A percentile compares a stretch with the other conserved stretches of the same genome.
Evolutionary conservation across 2,888 invertebrate species (phyloP).

Genomic region (Epinotia demarniana): DNA sequence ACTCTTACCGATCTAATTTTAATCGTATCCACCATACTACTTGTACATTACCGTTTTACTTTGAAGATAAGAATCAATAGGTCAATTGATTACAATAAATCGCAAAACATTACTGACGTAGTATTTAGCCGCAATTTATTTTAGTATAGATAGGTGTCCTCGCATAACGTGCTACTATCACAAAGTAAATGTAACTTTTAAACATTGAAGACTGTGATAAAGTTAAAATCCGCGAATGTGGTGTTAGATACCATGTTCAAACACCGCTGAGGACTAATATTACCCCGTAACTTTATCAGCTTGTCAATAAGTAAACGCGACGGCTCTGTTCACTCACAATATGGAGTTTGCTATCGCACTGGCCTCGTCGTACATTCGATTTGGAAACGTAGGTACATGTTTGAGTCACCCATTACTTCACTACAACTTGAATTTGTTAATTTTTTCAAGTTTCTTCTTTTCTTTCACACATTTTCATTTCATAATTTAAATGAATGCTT

Average conservation of each 20-base stretch:
- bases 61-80: slow-evolving; percentile 17
- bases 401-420: slow-evolving; percentile 23
- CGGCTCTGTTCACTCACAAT: slow-evolving; percentile 47
- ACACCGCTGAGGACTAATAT: slow-evolving; percentile 57
- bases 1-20: not conserved
- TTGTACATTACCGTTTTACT: not conserved
- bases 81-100: slow-evolving; percentile 20
- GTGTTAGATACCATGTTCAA: slow-evolving; percentile 56
- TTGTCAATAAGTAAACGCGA: slow-evolving; percentile 75
- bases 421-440: not conserved
- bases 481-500: too few relatives aligned
- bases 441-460: too few relatives aligned
- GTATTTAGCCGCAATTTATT: slow-evolving; percentile 1
- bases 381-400: slow-evolving; percentile 9
- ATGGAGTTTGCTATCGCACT: slow-evolving; percentile 32
- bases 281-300: slow-evolving; percentile 60
- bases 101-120: slow-evolving; percentile 6
- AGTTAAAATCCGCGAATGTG: slow-evolving; percentile 61
- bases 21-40: not conserved
- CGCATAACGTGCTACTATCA: slow-evolving; percentile 31
- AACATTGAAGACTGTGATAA: slow-evolving; percentile 51
- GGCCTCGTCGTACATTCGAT: slow-evolving; percentile 8
- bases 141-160: slow-evolving; percentile 22
- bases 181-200: slow-evolving; percentile 45
- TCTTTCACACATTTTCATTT: not conserved